Evolutionary conservation across 1,140 invertebrate species (phyloP).

Genomic region (Anoplophora glabripennis): DNA sequence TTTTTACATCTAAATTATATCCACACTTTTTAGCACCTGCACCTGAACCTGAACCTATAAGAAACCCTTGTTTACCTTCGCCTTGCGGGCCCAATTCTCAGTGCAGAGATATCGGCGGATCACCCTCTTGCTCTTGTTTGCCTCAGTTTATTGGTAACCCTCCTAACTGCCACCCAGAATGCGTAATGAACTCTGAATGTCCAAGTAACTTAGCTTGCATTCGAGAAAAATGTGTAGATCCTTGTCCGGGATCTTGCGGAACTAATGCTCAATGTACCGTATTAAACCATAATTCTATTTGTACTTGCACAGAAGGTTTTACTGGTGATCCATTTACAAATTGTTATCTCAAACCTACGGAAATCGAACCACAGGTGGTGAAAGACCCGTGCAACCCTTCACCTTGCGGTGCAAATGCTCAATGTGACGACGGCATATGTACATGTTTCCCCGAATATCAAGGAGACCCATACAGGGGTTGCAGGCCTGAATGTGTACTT

Average conservation of each 20-base stretch:
- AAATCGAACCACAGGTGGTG: conserved; percentile 6
- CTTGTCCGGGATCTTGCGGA: conserved; percentile 67
- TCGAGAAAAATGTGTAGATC: conserved; percentile 61
- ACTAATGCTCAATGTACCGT: conserved; percentile 58
- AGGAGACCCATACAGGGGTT: conserved; percentile 64
- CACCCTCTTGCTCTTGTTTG: conserved; percentile 60
- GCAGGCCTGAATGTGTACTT: conserved; percentile 64
- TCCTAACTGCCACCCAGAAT: conserved; percentile 56
- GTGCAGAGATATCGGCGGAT: conserved; percentile 54
- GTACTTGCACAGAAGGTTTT: conserved; percentile 59
- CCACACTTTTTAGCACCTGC: conserved; percentile 38
- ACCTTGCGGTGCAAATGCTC: conserved; percentile 58
- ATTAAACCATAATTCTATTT: conserved; percentile 61
- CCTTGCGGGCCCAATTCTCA: conserved; percentile 58
- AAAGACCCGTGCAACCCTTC: conserved; percentile 56
- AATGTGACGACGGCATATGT: conserved; percentile 65
- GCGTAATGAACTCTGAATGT: conserved; percentile 57
- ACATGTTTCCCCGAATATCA: conserved; percentile 66
- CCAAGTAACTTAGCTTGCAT: conserved; percentile 56
- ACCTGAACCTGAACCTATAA: conserved; percentile 36
- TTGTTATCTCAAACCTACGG: conserved; percentile 51
- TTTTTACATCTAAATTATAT: neutral
- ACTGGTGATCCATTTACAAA: conserved; percentile 63
- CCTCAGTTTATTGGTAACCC: conserved; percentile 55
- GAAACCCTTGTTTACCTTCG: conserved; percentile 59